phyloP scores from a whole-genome alignment of 2,113 vertebrate species.

The Probosciger aterrimus region DNA sequence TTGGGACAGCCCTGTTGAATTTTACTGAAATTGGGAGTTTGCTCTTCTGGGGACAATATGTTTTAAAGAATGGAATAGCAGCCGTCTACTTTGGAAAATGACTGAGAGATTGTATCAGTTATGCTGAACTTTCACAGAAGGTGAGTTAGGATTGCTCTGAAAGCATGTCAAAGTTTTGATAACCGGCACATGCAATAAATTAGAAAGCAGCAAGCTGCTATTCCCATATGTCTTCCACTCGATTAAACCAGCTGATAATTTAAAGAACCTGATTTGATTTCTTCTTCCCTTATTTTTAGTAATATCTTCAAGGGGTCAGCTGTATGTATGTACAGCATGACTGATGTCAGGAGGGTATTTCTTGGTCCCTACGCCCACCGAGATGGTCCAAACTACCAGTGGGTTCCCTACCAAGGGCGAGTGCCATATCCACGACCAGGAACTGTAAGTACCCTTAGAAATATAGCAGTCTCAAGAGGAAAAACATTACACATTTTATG shows the following conservation, averaged over 20 bases:
- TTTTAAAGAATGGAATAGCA: conserved; percentile 18
- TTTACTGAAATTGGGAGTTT: neutral
- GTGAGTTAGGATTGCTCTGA: neutral
- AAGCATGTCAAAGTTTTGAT: neutral
- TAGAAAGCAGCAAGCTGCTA: neutral
- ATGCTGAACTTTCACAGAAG: conserved; percentile 19
- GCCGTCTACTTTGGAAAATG: conserved; percentile 16
- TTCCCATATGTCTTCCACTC: neutral
- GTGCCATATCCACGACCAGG: conserved; percentile 96
- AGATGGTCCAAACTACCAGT: conserved; percentile 96
- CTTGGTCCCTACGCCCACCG: conserved; percentile 94
- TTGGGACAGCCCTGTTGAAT: neutral
- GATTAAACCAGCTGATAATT: neutral
- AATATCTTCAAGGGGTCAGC: conserved; percentile 98
- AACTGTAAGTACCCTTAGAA: conserved; percentile 83
- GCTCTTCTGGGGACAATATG: neutral
- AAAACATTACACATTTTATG: neutral
- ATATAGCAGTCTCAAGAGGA: neutral
- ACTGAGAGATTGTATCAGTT: neutral
- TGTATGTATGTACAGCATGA: conserved; percentile 96
- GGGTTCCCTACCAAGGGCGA: conserved; percentile 93
- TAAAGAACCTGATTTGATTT: neutral
- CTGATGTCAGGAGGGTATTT: conserved; percentile 93
- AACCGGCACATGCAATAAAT: conserved; percentile 13
- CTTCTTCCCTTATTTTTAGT: conserved; percentile 62